These are phyloP conservation scores for Diplosoma virens DNA, from an alignment of 23 tunicate genomes.

Conservation along the genomic window DNA sequence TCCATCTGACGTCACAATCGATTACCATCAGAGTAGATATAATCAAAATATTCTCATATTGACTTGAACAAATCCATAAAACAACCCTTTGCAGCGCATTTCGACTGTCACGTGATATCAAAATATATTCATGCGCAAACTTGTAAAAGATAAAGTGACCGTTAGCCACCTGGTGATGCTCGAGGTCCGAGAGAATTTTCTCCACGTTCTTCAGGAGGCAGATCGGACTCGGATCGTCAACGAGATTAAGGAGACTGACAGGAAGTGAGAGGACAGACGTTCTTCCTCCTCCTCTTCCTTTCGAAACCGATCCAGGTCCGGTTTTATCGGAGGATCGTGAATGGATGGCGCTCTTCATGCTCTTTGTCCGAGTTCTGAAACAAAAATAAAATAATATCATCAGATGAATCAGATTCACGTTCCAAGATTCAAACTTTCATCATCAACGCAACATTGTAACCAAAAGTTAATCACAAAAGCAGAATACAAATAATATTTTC, in stretches of 20 bases:
- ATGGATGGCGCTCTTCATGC: constrained; percentile 91
- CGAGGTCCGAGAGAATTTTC: constrained; percentile 72
- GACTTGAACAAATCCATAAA: too few relatives aligned
- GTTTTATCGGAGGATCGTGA: constrained; percentile 87
- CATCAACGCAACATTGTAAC: background rate
- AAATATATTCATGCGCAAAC: too few relatives aligned
- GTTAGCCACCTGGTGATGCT: constrained; percentile 97
- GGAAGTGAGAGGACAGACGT: constrained; percentile 91
- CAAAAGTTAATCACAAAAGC: too few relatives aligned
- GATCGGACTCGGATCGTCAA: constrained; percentile 94
- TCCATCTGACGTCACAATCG: too few relatives aligned
- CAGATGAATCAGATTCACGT: background rate
- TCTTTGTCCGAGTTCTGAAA: constrained; percentile 71
- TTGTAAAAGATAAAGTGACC: too few relatives aligned
- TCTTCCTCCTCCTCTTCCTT: constrained; percentile 91
- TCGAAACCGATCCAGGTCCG: constrained; percentile 86
- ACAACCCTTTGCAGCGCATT: too few relatives aligned
- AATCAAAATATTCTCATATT: too few relatives aligned
- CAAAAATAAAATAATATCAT: background rate
- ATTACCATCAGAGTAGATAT: too few relatives aligned
- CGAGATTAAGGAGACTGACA: constrained; percentile 77
- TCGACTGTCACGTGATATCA: too few relatives aligned
- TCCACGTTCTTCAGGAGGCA: constrained; percentile 77
- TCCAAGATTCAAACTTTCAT: background rate
- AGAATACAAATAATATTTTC: too few relatives aligned